Evolutionary conservation across 2,797 vertebrate species (phyloP).

Genomic region (Chaetophractus vellerosus): DNA sequence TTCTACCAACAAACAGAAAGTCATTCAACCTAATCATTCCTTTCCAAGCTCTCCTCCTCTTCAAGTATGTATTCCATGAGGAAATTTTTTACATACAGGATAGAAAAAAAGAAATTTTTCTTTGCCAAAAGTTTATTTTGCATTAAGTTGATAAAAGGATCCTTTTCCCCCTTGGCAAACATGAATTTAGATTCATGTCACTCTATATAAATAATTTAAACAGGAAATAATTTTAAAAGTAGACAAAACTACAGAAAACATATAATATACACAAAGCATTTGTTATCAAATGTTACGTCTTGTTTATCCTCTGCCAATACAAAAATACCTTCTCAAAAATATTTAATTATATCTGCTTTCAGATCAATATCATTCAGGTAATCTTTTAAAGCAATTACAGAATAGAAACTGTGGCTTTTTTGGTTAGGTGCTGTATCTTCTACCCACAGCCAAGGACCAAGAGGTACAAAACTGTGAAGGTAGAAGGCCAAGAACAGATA

Average conservation of each 20-base stretch:
- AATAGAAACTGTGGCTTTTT: slow-evolving; percentile 24
- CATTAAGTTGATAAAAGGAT: slow-evolving; percentile 10
- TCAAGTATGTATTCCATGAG: not conserved
- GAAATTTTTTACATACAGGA: slow-evolving; percentile 33
- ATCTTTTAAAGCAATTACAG: not conserved
- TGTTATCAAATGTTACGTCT: slow-evolving; percentile 40
- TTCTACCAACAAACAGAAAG: slow-evolving; percentile 59
- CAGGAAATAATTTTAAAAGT: not conserved
- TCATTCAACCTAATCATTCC: slow-evolving; percentile 34
- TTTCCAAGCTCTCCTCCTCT: slow-evolving; percentile 49
- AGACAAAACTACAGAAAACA: not conserved
- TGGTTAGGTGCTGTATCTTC: slow-evolving; percentile 6
- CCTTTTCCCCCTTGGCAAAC: too few relatives aligned
- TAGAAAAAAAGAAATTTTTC: slow-evolving; percentile 15
- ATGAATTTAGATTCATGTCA: too few relatives aligned
- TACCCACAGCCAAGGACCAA: not conserved
- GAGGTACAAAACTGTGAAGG: not conserved
- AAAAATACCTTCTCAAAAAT: slow-evolving; percentile 20
- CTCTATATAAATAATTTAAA: slow-evolving; percentile 15
- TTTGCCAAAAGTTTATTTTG: slow-evolving; percentile 15
- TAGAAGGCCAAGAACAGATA: not conserved
- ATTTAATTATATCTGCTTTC: slow-evolving; percentile 30
- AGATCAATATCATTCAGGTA: slow-evolving; percentile 45
- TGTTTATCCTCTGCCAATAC: not conserved
- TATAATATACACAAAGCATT: not conserved